A percentile compares a stretch with the other conserved stretches of the same genome.
phyloP scores from a whole-genome alignment of 1,140 invertebrate genomes.

The Procambarus clarkii region DNA sequence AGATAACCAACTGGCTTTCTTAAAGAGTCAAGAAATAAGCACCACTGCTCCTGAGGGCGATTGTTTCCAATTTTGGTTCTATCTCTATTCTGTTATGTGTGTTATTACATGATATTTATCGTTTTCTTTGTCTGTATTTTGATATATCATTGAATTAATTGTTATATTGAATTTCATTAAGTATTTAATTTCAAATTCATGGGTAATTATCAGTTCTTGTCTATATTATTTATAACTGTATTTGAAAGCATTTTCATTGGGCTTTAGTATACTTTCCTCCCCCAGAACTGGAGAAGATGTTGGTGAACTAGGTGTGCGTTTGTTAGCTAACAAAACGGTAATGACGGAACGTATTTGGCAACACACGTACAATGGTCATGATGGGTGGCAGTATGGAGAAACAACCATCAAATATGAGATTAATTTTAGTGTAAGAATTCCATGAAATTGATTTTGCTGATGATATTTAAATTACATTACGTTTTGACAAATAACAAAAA shows the following conservation, averaged over 20 bases:
- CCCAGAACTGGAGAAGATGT: slow-evolving; percentile 24
- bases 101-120: slow-evolving; percentile 1
- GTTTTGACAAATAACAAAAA: no score
- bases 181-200: no score
- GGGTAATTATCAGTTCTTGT: neutral
- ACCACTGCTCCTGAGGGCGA: slow-evolving; percentile 50
- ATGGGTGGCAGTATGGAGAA: slow-evolving; percentile 55
- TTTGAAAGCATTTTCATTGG: no score
- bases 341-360: slow-evolving; percentile 37
- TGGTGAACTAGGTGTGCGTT: slow-evolving; percentile 46
- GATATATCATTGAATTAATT: no score
- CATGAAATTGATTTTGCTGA: neutral
- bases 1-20: neutral
- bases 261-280: neutral
- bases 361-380: slow-evolving; percentile 38
- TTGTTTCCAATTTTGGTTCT: slow-evolving; percentile 63
- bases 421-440: slow-evolving; percentile 37
- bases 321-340: neutral
- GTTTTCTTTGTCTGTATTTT: no score
- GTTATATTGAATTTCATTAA: no score
- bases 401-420: slow-evolving; percentile 43
- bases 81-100: slow-evolving; percentile 45
- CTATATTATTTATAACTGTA: neutral
- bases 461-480: neutral
- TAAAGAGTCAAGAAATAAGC: slow-evolving; percentile 21